Percentiles rank a stretch among this genome's conserved stretches.
Evolutionary conservation across 2,888 invertebrate species (phyloP).

Genomic region (Anodontia alba): DNA sequence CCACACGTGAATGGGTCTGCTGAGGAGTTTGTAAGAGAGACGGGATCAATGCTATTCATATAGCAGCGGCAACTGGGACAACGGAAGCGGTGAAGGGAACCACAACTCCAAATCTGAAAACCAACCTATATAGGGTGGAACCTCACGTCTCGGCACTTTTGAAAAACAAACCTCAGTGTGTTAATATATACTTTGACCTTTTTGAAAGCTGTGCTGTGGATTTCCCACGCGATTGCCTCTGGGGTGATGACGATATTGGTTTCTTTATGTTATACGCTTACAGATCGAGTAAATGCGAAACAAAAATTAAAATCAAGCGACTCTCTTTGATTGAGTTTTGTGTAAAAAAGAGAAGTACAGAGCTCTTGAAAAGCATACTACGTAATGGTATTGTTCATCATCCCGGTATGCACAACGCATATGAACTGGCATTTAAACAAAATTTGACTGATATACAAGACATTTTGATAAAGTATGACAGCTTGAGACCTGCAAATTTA

Average conservation of each 20-base stretch:
- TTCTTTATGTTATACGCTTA: not conserved
- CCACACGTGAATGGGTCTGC: not conserved
- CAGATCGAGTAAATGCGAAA: not conserved
- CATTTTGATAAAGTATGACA: not conserved
- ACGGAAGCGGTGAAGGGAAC: not conserved
- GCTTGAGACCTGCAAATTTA: too few relatives aligned
- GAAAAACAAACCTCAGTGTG: not conserved
- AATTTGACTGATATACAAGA: not conserved
- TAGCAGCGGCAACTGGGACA: not conserved
- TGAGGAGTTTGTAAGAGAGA: not conserved
- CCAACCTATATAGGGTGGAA: not conserved
- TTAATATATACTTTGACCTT: not conserved
- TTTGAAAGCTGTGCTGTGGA: not conserved
- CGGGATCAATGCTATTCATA: not conserved
- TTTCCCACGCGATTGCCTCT: too few relatives aligned
- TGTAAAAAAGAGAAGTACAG: not conserved
- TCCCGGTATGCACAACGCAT: not conserved
- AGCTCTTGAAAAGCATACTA: not conserved
- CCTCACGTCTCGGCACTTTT: not conserved
- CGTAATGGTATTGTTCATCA: too few relatives aligned
- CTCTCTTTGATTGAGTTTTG: not conserved
- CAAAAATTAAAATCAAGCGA: not conserved
- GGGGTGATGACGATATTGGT: not conserved
- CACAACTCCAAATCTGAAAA: not conserved
- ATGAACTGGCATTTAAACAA: not conserved